Evolutionary conservation across 2,113 vertebrate species (phyloP).

Genomic region (Agapornis roseicollis): DNA sequence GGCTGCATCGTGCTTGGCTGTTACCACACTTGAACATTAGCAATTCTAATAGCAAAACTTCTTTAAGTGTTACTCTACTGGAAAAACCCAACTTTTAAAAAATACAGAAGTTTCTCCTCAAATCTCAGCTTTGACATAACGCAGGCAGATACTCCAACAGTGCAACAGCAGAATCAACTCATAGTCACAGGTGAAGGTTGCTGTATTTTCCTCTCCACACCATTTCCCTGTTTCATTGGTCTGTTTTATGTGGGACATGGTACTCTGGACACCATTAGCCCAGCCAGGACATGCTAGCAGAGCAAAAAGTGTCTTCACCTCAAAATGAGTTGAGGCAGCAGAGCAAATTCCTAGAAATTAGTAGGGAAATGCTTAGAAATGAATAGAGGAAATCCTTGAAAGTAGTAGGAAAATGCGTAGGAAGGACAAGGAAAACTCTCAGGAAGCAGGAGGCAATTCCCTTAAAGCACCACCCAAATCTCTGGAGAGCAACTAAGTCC

Average conservation of each 20-base stretch:
- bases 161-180: not conserved
- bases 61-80: conserved; percentile 10
- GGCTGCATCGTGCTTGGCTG: not conserved
- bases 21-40: conserved; percentile 23
- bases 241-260: not conserved
- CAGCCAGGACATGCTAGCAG: not conserved
- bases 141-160: not conserved
- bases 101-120: not conserved
- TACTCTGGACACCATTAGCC: not conserved
- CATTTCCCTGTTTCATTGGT: not conserved
- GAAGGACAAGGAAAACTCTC: not conserved
- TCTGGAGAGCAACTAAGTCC: not conserved
- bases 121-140: not conserved
- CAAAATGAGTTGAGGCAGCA: not conserved
- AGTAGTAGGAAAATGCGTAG: not conserved
- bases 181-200: not conserved
- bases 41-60: conserved; percentile 39
- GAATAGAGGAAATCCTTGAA: not conserved
- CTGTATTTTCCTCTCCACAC: not conserved
- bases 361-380: not conserved
- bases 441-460: not conserved
- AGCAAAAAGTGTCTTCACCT: not conserved
- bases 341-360: not conserved
- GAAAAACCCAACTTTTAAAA: not conserved
- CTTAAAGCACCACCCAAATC: not conserved